Conservation (phyloP, 2,113 vertebrate genomes). For the Colossoma macropomum region DNA sequence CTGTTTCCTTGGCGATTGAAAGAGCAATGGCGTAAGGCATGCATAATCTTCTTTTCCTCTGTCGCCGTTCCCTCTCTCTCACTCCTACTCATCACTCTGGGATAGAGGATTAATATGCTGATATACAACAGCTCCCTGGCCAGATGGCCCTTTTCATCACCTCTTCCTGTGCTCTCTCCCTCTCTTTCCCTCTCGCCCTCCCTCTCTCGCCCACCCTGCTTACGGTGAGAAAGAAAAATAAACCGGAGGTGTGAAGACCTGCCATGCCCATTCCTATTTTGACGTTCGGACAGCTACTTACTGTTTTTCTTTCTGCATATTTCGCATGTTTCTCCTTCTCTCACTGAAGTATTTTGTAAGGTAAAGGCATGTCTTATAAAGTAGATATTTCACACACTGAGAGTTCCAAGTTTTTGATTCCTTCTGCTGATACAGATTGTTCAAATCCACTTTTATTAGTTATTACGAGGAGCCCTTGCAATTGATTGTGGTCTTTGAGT, state of each 20-base stretch:
- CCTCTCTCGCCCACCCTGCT: conserved; percentile 26
- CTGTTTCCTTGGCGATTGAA: conserved; percentile 23
- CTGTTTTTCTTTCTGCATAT: conserved; percentile 28
- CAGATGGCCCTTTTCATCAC: conserved; percentile 66
- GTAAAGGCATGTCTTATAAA: neutral
- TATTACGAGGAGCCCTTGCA: too few relatives aligned
- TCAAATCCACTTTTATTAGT: too few relatives aligned
- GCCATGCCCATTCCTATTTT: conserved; percentile 12
- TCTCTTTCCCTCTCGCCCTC: neutral
- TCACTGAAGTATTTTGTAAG: neutral
- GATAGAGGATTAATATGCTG: conserved; percentile 69
- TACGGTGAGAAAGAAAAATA: conserved; percentile 45
- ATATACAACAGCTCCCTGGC: conserved; percentile 65
- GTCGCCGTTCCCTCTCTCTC: neutral
- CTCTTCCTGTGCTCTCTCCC: conserved; percentile 39
- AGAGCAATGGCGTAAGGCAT: conserved; percentile 5
- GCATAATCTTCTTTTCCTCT: conserved; percentile 28
- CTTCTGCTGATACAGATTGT: neutral
- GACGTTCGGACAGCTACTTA: neutral
- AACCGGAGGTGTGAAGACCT: conserved; percentile 36
- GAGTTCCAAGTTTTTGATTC: neutral
- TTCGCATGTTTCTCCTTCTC: conserved; percentile 6
- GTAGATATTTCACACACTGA: neutral
- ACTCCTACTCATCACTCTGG: conserved; percentile 56
- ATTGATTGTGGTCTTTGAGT: too few relatives aligned